phyloP scores from a whole-genome alignment of 2,888 invertebrate genomes.

The Caenorhabditis plicata region DNA sequence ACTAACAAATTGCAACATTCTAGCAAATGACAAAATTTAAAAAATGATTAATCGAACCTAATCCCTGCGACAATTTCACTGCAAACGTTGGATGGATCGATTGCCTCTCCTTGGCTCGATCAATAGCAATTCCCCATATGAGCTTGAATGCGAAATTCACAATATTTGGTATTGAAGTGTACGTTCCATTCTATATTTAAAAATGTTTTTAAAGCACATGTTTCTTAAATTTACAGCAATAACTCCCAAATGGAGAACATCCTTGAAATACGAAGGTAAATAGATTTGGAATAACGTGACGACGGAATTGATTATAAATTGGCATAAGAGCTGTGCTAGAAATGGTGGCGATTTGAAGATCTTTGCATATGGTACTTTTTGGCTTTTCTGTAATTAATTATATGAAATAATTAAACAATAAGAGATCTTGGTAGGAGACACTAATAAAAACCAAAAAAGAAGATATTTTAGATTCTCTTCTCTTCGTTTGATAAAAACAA shows the following conservation, averaged over 20 bases:
- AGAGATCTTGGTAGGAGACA: too few species aligned
- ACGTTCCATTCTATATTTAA: conserved; percentile 48
- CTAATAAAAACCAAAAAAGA: too few species aligned
- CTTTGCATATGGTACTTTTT: conserved; percentile 31
- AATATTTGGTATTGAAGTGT: conserved; percentile 50
- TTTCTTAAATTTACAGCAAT: conserved; percentile 27
- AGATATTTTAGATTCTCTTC: too few species aligned
- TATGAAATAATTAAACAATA: too few species aligned
- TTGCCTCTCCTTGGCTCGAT: conserved; percentile 39
- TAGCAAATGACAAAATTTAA: neutral
- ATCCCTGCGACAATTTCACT: conserved; percentile 42
- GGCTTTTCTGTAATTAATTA: conserved; percentile 22
- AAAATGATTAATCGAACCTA: conserved; percentile 35
- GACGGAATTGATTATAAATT: conserved; percentile 44
- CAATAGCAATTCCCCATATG: conserved; percentile 44
- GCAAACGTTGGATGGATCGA: conserved; percentile 35
- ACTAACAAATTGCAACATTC: too few species aligned
- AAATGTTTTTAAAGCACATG: neutral
- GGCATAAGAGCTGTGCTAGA: conserved; percentile 37
- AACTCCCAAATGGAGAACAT: conserved; percentile 44
- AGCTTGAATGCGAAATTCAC: conserved; percentile 46
- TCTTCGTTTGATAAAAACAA: too few species aligned
- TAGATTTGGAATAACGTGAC: conserved; percentile 50
- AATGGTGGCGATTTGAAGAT: conserved; percentile 39
- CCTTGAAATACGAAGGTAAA: conserved; percentile 55